Evolutionary conservation across 2,888 invertebrate genomes (phyloP).

Genomic region (Lepas anatifera): DNA sequence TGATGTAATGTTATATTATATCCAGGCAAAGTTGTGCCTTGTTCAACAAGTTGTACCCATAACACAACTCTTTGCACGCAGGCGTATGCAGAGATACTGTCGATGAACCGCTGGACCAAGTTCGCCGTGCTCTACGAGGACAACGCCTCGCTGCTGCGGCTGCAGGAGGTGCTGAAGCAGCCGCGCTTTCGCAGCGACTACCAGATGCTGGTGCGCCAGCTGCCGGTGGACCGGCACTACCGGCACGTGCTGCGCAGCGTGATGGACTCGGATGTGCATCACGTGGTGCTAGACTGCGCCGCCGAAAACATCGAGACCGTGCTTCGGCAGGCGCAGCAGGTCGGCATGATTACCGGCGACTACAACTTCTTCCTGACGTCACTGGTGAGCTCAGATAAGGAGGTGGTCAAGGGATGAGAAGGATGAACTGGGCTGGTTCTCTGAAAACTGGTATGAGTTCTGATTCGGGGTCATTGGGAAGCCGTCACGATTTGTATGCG

Average conservation of each 20-base stretch:
- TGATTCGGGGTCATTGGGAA: too few relatives aligned
- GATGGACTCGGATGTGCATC: slow-evolving; percentile 22
- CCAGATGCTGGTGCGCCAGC: not conserved
- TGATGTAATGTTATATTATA: too few relatives aligned
- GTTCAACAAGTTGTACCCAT: too few relatives aligned
- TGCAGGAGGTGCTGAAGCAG: slow-evolving; percentile 36
- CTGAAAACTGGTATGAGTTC: too few relatives aligned
- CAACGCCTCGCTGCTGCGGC: slow-evolving; percentile 76
- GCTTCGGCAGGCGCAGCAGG: slow-evolving; percentile 85
- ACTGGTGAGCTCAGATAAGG: slow-evolving; percentile 61
- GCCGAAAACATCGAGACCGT: slow-evolving; percentile 32
- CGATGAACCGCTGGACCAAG: slow-evolving; percentile 85
- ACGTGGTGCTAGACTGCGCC: slow-evolving; percentile 23
- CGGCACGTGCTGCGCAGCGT: slow-evolving; percentile 20
- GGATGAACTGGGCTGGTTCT: too few relatives aligned
- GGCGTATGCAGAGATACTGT: slow-evolving; percentile 83
- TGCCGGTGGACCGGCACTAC: not conserved
- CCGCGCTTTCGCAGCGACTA: not conserved
- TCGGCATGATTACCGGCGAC: slow-evolving; percentile 93
- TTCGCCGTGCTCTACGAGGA: slow-evolving; percentile 94
- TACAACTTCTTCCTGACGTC: slow-evolving; percentile 89
- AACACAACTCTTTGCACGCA: too few relatives aligned
- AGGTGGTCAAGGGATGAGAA: too few relatives aligned
- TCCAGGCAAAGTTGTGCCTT: too few relatives aligned
- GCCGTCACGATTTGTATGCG: too few relatives aligned